Percentiles rank a stretch among this genome's conserved stretches.
phyloP scores from a whole-genome alignment of 2,797 vertebrate species.

The Peromyscus eremicus region DNA sequence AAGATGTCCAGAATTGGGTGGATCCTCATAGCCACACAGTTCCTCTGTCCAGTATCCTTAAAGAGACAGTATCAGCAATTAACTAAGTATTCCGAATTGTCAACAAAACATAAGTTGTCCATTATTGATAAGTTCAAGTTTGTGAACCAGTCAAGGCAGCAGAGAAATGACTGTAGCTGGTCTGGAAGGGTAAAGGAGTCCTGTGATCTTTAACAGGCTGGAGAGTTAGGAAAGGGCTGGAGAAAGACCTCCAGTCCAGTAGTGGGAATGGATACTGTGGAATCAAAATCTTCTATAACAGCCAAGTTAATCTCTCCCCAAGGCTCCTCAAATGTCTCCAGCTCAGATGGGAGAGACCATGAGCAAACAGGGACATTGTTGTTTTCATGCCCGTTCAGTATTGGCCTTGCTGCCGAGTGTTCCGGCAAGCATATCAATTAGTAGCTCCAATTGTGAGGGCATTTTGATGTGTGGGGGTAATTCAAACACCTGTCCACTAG shows the following conservation, averaged over 20 bases:
- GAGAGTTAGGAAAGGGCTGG: slow-evolving; percentile 41
- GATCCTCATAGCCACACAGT: background rate
- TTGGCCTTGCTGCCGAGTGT: slow-evolving; percentile 86
- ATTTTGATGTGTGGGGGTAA: slow-evolving; percentile 69
- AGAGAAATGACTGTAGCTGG: background rate
- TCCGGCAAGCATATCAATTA: slow-evolving; percentile 88
- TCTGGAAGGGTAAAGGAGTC: background rate
- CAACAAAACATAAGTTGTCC: background rate
- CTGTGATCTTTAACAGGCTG: slow-evolving; percentile 13
- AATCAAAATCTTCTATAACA: slow-evolving; percentile 25
- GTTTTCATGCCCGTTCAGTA: slow-evolving; percentile 81
- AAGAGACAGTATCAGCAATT: background rate
- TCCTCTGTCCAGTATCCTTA: background rate
- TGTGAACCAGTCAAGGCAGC: slow-evolving; percentile 16
- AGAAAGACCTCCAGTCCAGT: slow-evolving; percentile 4
- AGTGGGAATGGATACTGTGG: slow-evolving; percentile 56
- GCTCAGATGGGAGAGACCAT: slow-evolving; percentile 73
- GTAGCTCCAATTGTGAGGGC: slow-evolving; percentile 86
- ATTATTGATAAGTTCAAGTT: background rate
- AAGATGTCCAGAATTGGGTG: background rate
- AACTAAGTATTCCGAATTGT: background rate
- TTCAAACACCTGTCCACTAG: slow-evolving; percentile 90
- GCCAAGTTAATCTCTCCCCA: slow-evolving; percentile 54
- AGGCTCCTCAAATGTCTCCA: slow-evolving; percentile 38
- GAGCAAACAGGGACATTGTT: slow-evolving; percentile 79